Evolutionary conservation across 2,797 vertebrate genomes (phyloP), one percentile per base, ranked within the genome.

Genomic region (Manis crassicaudata): DNA sequence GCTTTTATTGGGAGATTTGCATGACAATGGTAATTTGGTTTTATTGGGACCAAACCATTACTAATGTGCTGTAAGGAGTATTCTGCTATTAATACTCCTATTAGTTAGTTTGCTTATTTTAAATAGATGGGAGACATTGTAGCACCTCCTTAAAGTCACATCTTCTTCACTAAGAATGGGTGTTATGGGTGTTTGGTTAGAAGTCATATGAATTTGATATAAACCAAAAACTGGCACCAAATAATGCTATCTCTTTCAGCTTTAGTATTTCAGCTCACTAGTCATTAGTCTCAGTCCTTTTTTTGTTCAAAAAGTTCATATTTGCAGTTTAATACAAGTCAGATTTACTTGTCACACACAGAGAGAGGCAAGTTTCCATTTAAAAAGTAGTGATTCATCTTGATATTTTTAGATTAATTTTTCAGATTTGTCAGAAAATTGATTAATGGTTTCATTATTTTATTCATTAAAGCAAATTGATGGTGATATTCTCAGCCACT

Each of bases 301-400:
- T 79, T 85, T 35, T 23, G 37, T 88, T 92, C 9, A 80, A 63
- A 91, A 92, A 83, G 35, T 79, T 21, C 35, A 58, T 56, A 32
- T 10, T 82, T 90, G 0, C 2, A 46, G 13, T 83, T 91, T 60
- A 63, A 60, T 85, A 16, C 88, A 95, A 83, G 37, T 80, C 75
- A 91, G 43, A 29, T 46, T n/a, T 73, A 60, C 14, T 83, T 91
- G 32, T 87, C 75, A 86, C 8, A 56, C 12, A 50, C 3, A 72
- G 35, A 52, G 50, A 85, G 32, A 56, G 58, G 20, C 20, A 54
- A 67, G 43, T 92, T 96, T 91, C 37, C 70, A 63, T 83, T 93
- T 77, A 88, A 75, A 96, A 90, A 80, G 62, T 58, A 93, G n/a
- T 90, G 43, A 70, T 94, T 85, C 43, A 82, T 96, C n/a, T 96